Percentiles rank a stretch among this genome's conserved stretches.
These are phyloP conservation scores for Sycobia sp. DNA, from an alignment of 1,140 invertebrate species.

Conservation along the genomic window DNA sequence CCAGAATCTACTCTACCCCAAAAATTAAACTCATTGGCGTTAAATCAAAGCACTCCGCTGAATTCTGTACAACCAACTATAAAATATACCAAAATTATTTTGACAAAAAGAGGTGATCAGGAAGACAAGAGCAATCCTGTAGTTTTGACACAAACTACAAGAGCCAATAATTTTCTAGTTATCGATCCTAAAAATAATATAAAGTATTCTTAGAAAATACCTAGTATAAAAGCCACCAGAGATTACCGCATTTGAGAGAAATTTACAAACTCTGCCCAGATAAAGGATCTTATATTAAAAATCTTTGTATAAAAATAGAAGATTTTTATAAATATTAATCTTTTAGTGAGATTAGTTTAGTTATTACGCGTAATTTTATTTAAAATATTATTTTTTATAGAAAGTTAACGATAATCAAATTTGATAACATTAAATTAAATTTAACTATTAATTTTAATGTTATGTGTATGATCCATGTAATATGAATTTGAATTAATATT, in stretches of 20 bases:
- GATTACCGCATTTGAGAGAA: background rate
- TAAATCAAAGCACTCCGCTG: conserved; percentile 29
- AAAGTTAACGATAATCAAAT: too few relatives aligned
- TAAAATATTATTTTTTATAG: conserved; percentile 16
- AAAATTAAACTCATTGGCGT: background rate
- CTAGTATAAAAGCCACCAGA: background rate
- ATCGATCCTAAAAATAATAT: conserved; percentile 5
- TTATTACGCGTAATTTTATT: background rate
- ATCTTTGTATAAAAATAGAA: too few relatives aligned
- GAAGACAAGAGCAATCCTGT: conserved; percentile 44
- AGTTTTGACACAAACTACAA: conserved; percentile 39
- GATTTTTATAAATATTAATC: too few relatives aligned
- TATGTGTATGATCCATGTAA: too few relatives aligned
- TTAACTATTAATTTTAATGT: background rate
- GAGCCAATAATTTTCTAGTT: conserved; percentile 9
- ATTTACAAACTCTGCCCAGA: background rate
- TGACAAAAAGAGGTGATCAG: conserved; percentile 56
- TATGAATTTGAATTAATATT: too few relatives aligned
- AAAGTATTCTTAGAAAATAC: conserved; percentile 4
- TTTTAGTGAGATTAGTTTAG: conserved; percentile 20
- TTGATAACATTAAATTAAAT: background rate
- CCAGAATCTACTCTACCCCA: background rate
- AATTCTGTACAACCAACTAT: conserved; percentile 40
- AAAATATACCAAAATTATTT: conserved; percentile 65
- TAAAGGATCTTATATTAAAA: conserved; percentile 3